Evolutionary conservation across 2,888 invertebrate species (phyloP).

Genomic region (Protophormia terraenovae): DNA sequence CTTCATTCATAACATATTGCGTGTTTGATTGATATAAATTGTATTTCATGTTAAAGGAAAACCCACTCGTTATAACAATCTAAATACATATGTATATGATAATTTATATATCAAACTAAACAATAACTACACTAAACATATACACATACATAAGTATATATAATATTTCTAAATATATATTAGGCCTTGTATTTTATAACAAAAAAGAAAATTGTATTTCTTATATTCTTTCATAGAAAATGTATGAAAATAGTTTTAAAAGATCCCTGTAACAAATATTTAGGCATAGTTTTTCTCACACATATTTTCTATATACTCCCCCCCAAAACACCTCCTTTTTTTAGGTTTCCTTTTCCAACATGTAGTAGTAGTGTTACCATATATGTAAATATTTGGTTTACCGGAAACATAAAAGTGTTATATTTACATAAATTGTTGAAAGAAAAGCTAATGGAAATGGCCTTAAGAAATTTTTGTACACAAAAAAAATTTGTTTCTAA

Average conservation of each 20-base stretch:
- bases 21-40: slow-evolving; percentile 34
- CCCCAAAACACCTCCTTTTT: neutral
- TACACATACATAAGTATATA: neutral
- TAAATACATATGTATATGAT: neutral
- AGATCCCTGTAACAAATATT: neutral
- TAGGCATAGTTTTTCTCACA: neutral
- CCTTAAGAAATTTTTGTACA: slow-evolving; percentile 16
- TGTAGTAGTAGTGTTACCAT: neutral
- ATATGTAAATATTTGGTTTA: neutral
- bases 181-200: neutral
- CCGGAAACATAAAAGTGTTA: slow-evolving; percentile 20
- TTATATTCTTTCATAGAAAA: neutral
- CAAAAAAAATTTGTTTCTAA: no score
- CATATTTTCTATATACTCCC: neutral
- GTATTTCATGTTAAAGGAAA: neutral
- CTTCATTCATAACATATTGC: no score
- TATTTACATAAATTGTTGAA: slow-evolving; percentile 11
- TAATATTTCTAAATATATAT: neutral
- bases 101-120: slow-evolving; percentile 19
- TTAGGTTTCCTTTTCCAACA: neutral
- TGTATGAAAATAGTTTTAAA: neutral
- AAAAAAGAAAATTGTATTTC: neutral
- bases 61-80: neutral
- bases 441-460: neutral
- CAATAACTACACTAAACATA: neutral